phyloP scores from a whole-genome alignment of 2,888 invertebrate species.

The Catocala fraxini region DNA sequence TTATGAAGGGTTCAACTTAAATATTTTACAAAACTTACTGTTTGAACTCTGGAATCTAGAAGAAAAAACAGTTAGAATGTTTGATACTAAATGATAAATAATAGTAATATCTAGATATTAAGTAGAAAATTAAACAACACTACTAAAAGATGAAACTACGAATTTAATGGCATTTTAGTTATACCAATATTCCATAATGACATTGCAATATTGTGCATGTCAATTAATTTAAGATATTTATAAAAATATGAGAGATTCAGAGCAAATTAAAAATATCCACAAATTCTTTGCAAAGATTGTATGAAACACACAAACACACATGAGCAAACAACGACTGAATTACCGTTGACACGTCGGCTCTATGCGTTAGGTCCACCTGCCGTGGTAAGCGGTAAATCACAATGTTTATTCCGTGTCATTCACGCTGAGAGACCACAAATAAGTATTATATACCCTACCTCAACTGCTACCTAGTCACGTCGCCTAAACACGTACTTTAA shows the following conservation, averaged over 20 bases:
- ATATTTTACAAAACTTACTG: slow-evolving; percentile 40
- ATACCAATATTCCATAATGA: not conserved
- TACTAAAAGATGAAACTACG: slow-evolving; percentile 1
- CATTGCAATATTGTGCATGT: not conserved
- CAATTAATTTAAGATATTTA: too few relatives aligned
- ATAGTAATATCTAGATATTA: slow-evolving; percentile 3
- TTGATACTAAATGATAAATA: slow-evolving; percentile 15
- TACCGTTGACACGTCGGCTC: slow-evolving; percentile 83
- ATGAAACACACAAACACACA: slow-evolving; percentile 67
- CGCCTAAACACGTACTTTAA: too few relatives aligned
- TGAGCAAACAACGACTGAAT: slow-evolving; percentile 65
- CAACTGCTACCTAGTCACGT: too few relatives aligned
- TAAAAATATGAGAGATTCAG: slow-evolving; percentile 3
- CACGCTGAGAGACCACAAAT: slow-evolving; percentile 55
- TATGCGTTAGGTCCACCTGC: slow-evolving; percentile 88
- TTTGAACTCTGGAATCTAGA: slow-evolving; percentile 46
- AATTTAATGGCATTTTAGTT: slow-evolving; percentile 1
- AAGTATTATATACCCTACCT: slow-evolving; percentile 34
- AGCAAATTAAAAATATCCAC: slow-evolving; percentile 48
- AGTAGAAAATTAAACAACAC: not conserved
- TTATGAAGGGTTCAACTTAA: slow-evolving; percentile 27
- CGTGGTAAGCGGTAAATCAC: slow-evolving; percentile 81
- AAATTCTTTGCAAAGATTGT: slow-evolving; percentile 38
- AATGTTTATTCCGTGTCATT: slow-evolving; percentile 60
- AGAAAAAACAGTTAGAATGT: slow-evolving; percentile 38